A percentile compares a stretch with the other conserved stretches of the same genome.
Evolutionary conservation across 2,113 vertebrate species (phyloP).

Genomic region (Opisthocomus hoazin): DNA sequence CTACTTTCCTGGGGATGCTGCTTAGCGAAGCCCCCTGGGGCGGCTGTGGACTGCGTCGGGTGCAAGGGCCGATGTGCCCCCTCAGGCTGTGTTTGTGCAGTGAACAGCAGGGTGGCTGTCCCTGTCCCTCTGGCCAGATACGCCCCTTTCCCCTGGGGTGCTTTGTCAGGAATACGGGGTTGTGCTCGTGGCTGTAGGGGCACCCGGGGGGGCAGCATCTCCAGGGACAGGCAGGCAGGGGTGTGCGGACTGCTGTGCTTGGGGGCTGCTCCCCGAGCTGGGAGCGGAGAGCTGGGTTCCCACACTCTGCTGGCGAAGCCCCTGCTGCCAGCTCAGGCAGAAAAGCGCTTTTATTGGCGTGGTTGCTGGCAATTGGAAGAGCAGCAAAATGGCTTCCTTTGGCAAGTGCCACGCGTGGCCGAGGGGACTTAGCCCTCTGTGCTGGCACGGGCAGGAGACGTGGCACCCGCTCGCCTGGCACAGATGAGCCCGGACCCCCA

Average conservation of each 20-base stretch:
- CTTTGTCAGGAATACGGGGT: not conserved
- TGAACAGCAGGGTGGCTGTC: not conserved
- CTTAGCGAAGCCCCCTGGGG: not conserved
- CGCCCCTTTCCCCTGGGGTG: not conserved
- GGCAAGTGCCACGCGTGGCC: accelerated
- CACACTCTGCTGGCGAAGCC: not conserved
- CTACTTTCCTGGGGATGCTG: not conserved
- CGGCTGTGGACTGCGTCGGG: accelerated
- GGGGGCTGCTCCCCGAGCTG: not conserved
- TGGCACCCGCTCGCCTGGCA: accelerated
- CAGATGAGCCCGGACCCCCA: not conserved
- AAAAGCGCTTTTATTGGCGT: not conserved
- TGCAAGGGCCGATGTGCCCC: accelerated
- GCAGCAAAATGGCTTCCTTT: not conserved
- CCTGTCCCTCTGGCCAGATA: accelerated
- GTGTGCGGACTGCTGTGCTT: not conserved
- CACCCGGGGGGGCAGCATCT: accelerated
- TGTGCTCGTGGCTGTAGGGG: not conserved
- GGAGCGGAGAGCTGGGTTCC: not conserved
- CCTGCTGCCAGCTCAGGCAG: not conserved
- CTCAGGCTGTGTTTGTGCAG: accelerated
- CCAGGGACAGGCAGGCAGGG: not conserved
- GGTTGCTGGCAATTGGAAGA: accelerated
- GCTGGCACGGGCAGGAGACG: not conserved
- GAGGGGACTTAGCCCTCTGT: not conserved